Conservation (phyloP, 2,888 invertebrate genomes). For the Electrophaes corylata region DNA sequence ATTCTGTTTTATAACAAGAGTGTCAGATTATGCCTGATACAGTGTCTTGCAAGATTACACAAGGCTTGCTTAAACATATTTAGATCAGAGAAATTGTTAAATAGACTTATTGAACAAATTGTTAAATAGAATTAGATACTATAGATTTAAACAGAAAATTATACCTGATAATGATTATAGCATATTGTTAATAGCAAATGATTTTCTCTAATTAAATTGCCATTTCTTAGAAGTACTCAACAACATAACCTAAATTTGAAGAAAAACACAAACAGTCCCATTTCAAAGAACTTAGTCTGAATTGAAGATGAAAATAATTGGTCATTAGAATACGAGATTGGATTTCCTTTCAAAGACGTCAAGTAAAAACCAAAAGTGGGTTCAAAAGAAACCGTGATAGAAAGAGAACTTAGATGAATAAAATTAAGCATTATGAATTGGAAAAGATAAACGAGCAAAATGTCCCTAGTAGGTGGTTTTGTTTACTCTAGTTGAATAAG, state of each 20-base stretch:
- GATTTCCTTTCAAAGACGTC: slow-evolving; percentile 35
- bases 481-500: too few relatives aligned
- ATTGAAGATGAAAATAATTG: slow-evolving; percentile 42
- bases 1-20: slow-evolving; percentile 3
- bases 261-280: slow-evolving; percentile 24
- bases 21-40: not conserved
- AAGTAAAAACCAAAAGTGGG: slow-evolving; percentile 36
- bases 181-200: too few relatives aligned
- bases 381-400: slow-evolving; percentile 30
- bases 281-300: slow-evolving; percentile 34
- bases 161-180: too few relatives aligned
- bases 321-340: slow-evolving; percentile 43
- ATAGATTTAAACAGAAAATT: too few relatives aligned
- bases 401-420: slow-evolving; percentile 19
- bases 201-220: not conserved
- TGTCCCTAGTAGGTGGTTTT: too few relatives aligned
- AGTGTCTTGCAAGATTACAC: too few relatives aligned
- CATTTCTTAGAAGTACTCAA: not conserved
- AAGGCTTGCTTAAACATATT: too few relatives aligned
- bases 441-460: slow-evolving; percentile 4
- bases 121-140: too few relatives aligned
- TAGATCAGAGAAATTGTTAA: not conserved
- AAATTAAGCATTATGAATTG: slow-evolving; percentile 18
- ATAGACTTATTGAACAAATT: too few relatives aligned
- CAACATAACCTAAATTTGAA: slow-evolving; percentile 25